Evolutionary conservation across 2,797 vertebrate genomes (phyloP).

Genomic region (Alca torda): DNA sequence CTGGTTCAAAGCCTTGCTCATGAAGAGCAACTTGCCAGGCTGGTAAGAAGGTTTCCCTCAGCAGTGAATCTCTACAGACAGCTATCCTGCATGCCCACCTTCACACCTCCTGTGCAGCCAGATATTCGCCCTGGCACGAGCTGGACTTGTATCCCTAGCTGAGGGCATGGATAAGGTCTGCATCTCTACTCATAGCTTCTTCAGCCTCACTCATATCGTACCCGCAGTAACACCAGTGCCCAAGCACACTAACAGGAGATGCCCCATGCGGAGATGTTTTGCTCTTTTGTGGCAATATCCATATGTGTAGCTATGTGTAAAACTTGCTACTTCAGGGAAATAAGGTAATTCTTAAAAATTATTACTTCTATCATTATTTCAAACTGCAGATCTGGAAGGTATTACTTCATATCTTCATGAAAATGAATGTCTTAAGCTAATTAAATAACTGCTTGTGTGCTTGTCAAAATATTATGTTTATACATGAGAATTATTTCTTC

Average conservation of each 20-base stretch:
- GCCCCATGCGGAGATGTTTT: not conserved
- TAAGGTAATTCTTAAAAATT: not conserved
- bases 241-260: not conserved
- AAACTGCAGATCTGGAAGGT: not conserved
- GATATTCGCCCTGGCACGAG: not conserved
- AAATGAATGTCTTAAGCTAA: slow-evolving; percentile 14
- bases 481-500: not conserved
- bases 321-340: not conserved
- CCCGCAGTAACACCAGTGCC: not conserved
- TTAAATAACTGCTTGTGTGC: slow-evolving; percentile 15
- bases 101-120: not conserved
- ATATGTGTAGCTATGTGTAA: not conserved
- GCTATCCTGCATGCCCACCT: not conserved
- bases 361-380: not conserved
- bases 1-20: not conserved
- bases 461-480: slow-evolving; percentile 43
- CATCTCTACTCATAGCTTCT: not conserved
- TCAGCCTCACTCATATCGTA: not conserved
- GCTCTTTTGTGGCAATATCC: not conserved
- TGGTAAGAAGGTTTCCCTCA: not conserved
- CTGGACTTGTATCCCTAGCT: not conserved
- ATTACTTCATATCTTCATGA: not conserved
- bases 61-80: not conserved
- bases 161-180: not conserved
- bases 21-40: not conserved